Evolutionary conservation across 2,797 vertebrate species (phyloP), one percentile per base, ranked within the genome.

Genomic region (Acipenser ruthenus): DNA sequence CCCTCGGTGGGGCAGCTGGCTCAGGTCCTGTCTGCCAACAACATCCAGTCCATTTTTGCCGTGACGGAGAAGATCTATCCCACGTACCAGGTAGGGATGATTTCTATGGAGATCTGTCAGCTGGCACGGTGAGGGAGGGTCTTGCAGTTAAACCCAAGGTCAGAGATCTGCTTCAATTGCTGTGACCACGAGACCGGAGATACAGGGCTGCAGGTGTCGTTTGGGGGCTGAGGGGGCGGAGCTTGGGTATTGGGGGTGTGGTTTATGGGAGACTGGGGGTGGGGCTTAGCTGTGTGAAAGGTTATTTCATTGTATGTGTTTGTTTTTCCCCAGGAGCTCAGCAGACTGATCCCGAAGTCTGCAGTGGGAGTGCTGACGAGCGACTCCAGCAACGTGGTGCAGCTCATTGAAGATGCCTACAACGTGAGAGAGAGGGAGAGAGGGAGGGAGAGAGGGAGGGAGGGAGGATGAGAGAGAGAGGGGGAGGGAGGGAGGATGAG

Each of bases 21-120:
- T 37, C 83, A 84, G 67, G 82, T 82, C 60, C 87, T 93, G 8
- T 80, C 87, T n/a, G 73, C 73, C 6, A 82, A 88, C 65, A 89
- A 90, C 71, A 91, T 92, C 71, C 90, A 92, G 74, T 86, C 89
- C 23, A 91, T 92, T 70, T 93, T 93, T 73, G 90, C 91, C 1
- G 89, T 93, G 13, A 92, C 89, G 1, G 73, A 83, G 6, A 64
- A 82, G 2, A 82, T 69, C 8, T 62, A 87, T 61, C 74, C 82
- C 1, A 73, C 82, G 6, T 93, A 93, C 66, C 70, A 86, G 86
- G 90, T 90, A 60, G 68, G 78, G 12, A 12, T 18, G 13, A 49
- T 37, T 18, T 12, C 56, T 6, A 56, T 50, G 13, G 2, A 48
- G 52, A 10, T n/a, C 3, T 55, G n/a, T n/a, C 52, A 9, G 9